Percentiles rank a stretch among this genome's conserved stretches.
Evolutionary conservation across 64 coral and sea anemone species (phyloP).

Genomic region (Dendronephthya gigantea): DNA sequence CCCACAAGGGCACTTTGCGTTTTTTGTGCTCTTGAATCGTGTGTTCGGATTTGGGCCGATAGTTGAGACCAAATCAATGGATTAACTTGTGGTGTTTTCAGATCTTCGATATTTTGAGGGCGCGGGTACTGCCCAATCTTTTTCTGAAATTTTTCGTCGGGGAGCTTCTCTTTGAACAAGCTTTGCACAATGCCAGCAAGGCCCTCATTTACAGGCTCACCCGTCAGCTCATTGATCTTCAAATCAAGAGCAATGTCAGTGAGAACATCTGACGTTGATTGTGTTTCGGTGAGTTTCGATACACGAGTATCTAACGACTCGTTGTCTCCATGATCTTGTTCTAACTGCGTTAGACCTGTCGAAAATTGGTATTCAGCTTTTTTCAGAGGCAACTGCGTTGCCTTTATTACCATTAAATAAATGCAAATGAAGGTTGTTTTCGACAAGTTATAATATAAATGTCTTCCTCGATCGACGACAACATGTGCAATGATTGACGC

Average conservation of each 20-base stretch:
- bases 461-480: slow-evolving; percentile 1
- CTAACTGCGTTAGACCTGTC: no score
- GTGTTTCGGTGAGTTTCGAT: no score
- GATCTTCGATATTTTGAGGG: neutral
- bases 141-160: slow-evolving; percentile 2
- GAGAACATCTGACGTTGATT: no score
- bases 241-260: neutral
- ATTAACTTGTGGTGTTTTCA: slow-evolving; percentile 1
- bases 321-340: no score
- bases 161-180: slow-evolving; percentile 9
- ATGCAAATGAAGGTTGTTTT: neutral
- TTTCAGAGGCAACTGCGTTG: no score
- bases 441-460: neutral
- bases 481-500: slow-evolving; percentile 22
- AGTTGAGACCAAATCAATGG: slow-evolving; percentile 13
- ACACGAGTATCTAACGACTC: no score
- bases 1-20: slow-evolving; percentile 3
- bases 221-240: slow-evolving; percentile 10
- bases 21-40: slow-evolving; percentile 5
- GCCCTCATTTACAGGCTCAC: slow-evolving; percentile 13
- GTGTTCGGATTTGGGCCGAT: neutral
- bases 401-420: no score
- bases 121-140: neutral
- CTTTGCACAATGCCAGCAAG: slow-evolving; percentile 11
- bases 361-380: no score